phyloP scores from a whole-genome alignment of 2,113 vertebrate genomes.

The Numenius arquata region DNA sequence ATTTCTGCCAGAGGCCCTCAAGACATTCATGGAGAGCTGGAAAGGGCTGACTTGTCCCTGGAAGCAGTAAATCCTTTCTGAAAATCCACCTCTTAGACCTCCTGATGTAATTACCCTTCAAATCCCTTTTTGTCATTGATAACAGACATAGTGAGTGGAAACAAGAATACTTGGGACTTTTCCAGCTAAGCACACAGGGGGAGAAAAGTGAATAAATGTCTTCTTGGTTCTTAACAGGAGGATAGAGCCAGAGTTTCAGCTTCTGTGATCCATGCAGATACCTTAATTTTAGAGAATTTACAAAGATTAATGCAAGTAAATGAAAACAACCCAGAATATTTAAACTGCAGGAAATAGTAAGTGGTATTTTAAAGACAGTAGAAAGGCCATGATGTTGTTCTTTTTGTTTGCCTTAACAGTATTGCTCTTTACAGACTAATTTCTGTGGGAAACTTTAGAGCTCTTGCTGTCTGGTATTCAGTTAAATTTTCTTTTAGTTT shows the following conservation, averaged over 20 bases:
- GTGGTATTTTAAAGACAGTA: not conserved
- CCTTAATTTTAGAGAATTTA: not conserved
- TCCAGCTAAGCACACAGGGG: not conserved
- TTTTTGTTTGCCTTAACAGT: not conserved
- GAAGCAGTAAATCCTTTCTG: not conserved
- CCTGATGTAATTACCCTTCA: not conserved
- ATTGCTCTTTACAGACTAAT: not conserved
- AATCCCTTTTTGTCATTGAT: not conserved
- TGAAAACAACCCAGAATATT: not conserved
- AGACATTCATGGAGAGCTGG: not conserved
- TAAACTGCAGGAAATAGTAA: not conserved
- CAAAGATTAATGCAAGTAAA: not conserved
- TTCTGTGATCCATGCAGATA: not conserved
- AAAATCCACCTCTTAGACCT: not conserved
- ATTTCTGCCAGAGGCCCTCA: not conserved
- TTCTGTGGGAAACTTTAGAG: not conserved
- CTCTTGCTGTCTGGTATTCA: not conserved
- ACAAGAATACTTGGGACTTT: not conserved
- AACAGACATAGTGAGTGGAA: not conserved
- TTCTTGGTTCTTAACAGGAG: not conserved
- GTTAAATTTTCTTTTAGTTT: not conserved
- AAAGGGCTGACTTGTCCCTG: not conserved
- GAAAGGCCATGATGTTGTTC: not conserved
- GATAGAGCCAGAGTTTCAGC: not conserved
- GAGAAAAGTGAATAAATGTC: not conserved